Percentiles rank a stretch among this genome's conserved stretches.
phyloP scores from a whole-genome alignment of 2,797 vertebrate species.

The Centroberyx gerrardi region DNA sequence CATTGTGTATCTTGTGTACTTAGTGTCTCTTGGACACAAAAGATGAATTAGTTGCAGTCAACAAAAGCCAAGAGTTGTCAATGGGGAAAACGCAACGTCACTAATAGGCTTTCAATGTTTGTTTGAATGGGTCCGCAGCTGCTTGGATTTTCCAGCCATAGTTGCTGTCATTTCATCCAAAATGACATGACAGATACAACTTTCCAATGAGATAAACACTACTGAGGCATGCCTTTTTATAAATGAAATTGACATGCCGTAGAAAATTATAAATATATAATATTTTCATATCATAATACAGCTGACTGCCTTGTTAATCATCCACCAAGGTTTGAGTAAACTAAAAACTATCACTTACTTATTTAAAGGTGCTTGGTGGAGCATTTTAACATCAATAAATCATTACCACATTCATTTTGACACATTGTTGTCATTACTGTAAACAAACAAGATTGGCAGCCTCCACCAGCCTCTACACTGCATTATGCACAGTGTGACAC shows the following conservation, averaged over 20 bases:
- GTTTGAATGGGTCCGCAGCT: constrained; percentile 37
- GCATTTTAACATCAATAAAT: background rate
- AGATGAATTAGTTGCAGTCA: constrained; percentile 67
- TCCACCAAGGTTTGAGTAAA: background rate
- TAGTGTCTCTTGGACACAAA: constrained; percentile 57
- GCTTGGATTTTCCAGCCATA: constrained; percentile 32
- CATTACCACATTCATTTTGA: no score
- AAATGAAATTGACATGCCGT: background rate
- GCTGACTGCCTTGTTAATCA: no score
- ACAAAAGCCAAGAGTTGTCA: constrained; percentile 71
- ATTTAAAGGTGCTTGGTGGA: background rate
- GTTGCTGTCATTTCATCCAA: constrained; percentile 18
- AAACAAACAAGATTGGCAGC: no score
- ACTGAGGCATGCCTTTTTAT: background rate
- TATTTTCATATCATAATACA: background rate
- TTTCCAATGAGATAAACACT: constrained; percentile 26
- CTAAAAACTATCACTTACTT: no score
- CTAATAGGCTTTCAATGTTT: constrained; percentile 71
- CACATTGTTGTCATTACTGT: no score
- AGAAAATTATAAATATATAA: background rate
- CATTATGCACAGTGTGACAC: no score
- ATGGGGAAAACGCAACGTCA: constrained; percentile 54
- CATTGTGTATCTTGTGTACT: constrained; percentile 54
- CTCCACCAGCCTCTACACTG: no score
- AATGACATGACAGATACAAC: constrained; percentile 17